Percentiles rank a stretch among this genome's conserved stretches.
These are phyloP conservation scores for Corbicula japonica DNA, from an alignment of 2,888 invertebrate species.

Conservation along the genomic window DNA sequence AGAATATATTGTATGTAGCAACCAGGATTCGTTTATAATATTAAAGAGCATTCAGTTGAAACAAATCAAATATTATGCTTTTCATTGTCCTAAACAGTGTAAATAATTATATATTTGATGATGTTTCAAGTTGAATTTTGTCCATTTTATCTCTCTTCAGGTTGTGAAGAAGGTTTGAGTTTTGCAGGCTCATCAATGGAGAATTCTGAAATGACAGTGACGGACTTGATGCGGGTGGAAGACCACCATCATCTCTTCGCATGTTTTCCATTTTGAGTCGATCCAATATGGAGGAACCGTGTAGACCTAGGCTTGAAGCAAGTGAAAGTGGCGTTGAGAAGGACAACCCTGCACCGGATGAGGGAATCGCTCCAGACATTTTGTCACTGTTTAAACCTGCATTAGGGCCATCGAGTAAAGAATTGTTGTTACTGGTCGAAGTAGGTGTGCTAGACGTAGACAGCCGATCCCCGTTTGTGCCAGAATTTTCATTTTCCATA, in stretches of 20 bases:
- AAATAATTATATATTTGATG: too few relatives aligned
- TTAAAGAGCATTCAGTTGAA: too few relatives aligned
- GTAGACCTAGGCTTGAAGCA: constrained; percentile 25
- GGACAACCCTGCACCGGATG: constrained; percentile 15
- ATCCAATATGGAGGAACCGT: constrained; percentile 22
- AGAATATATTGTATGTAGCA: too few relatives aligned
- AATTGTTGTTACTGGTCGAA: constrained; percentile 27
- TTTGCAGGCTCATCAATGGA: constrained; percentile 17
- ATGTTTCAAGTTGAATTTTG: constrained; percentile 23
- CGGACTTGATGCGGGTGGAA: constrained; percentile 7
- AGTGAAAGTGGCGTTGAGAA: constrained; percentile 23
- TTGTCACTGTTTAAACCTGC: constrained; percentile 45
- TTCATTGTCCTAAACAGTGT: too few relatives aligned
- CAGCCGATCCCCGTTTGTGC: constrained; percentile 55
- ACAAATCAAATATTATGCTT: too few relatives aligned
- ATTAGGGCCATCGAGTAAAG: constrained; percentile 25
- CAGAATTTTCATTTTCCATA: constrained; percentile 62
- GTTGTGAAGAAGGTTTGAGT: constrained; percentile 31
- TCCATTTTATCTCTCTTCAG: constrained; percentile 30
- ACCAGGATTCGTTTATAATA: too few relatives aligned
- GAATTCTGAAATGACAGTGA: constrained; percentile 20
- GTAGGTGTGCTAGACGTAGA: constrained; percentile 53
- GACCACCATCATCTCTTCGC: constrained; percentile 18
- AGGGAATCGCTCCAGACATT: constrained; percentile 14
- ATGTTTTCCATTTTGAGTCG: constrained; percentile 27